Base-by-base conservation (phyloP, 2,888 invertebrate genomes). In the Homarus gammarus region DNA sequence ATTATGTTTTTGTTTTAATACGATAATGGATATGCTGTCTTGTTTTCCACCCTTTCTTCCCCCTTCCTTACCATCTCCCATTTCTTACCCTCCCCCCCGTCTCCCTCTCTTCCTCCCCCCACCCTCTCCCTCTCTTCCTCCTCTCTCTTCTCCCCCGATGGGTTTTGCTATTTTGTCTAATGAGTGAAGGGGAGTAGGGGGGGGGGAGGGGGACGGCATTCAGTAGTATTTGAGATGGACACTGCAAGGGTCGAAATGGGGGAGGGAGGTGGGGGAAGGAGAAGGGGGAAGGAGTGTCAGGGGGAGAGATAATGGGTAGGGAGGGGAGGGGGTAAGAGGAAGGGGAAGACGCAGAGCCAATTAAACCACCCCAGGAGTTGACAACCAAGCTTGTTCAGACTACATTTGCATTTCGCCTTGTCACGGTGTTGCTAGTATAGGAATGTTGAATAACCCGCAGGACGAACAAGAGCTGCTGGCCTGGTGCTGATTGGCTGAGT, bases 381-480 rank as follows among this genome's bases (percentile, higher is more conserved):
- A 56, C 56, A 8, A 18, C 56, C 22, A 18, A 56, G 2, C 56
- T 2, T 18, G 22, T 56, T 56, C 22, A 56, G 2, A 18, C 10
- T 18, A 18, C 56, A 56, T 56, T 56, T 56, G 56, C 56, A 56
- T 56, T 56, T 56, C 56, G 22, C 22, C 56, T 8, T 8, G 56
- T 56, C 56, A 56, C 44, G 8, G 6, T 44, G 12, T 56, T 5
- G 44, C 44, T 8, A 44, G 44, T 8, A 12, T 10, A 73, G 73
- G 73, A 73, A 73, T 73, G 73, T 73, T 38, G 44, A 73, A 33
- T 22, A n/a, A n/a, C n/a, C n/a, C n/a, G n/a, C n/a, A n/a, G 73
- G 73, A n/a, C 38, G 33, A 36, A 73, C 33, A 73, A 73, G 36
- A 40, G 2, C 73, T n/a, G n/a, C n/a, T n/a, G n/a, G n/a, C 18